Base-by-base conservation (phyloP, 2,888 invertebrate genomes). In the Athalia rosae region DNA sequence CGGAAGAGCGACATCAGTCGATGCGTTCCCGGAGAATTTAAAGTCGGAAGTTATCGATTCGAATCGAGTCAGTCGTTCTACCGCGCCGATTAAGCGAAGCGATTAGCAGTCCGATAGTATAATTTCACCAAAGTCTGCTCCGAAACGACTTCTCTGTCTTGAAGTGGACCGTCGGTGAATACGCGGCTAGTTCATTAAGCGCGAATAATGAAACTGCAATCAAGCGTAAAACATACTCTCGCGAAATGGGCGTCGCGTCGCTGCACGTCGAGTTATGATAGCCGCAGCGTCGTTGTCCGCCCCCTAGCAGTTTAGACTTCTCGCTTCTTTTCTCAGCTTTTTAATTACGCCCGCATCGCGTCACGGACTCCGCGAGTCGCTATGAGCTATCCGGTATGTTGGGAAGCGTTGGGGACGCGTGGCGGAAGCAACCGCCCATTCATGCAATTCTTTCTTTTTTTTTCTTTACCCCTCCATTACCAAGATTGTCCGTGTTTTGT, bases 401-500 rank as follows among this genome's bases (percentile, higher is more conserved):
- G 28, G 28, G 8, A 50, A 50, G 50, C 50, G n/a, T n/a, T n/a
- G 50, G 50, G 47, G 13, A 67, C 50, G 50, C 67, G 67, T 41
- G 11, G 53, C 53, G 41, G 28, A 47, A 53, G 15, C 53, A 28
- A 53, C 50, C 53, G 67, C 41, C 53, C 67, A 53, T 67, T 53
- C 67, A 67, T 67, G 41, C 50, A 67, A 67, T 67, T 67, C 67
- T 67, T 67, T 53, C 28, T 67, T 50, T 67, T 67, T 67, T 67
- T 67, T 67, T 53, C 28, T 67, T 50, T 67, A 9, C 67, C 28
- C 11, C 53, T 67, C 67, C 67, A 67, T 67, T 67, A 67, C 67
- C 28, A 50, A 67, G 67, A 67, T 67, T 67, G 53, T 67, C 48
- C 53, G 50, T 67, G 67, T 28, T 67, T 67, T 67, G 53, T 53